phyloP scores from a whole-genome alignment of 2,797 vertebrate species.

The Trematomus bernacchii region DNA sequence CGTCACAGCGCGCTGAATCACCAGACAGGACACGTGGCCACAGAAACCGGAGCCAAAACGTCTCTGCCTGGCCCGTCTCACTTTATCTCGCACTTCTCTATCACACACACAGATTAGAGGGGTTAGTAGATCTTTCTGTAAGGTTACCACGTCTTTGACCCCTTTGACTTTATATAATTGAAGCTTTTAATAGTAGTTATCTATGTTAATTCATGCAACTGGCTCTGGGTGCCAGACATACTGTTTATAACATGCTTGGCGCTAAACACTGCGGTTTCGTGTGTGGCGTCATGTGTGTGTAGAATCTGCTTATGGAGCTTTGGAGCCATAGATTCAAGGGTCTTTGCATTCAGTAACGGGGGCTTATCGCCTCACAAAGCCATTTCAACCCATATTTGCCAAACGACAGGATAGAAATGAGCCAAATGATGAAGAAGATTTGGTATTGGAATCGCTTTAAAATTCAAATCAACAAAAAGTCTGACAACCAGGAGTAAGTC shows the following conservation, averaged over 20 bases:
- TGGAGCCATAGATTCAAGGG: background rate
- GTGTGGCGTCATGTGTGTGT: background rate
- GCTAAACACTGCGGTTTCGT: background rate
- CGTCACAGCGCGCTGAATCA: conserved; percentile 76
- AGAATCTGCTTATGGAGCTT: conserved; percentile 1
- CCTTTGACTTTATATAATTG: background rate
- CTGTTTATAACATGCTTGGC: background rate
- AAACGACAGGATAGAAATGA: background rate
- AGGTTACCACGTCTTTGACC: background rate
- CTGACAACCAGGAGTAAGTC: background rate
- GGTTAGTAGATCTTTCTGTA: background rate
- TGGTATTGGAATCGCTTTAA: background rate
- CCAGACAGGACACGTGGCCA: conserved; percentile 77
- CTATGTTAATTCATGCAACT: background rate
- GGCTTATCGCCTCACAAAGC: background rate
- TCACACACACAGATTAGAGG: background rate
- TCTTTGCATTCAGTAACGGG: background rate
- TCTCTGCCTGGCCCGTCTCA: conserved; percentile 28
- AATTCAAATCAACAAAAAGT: background rate
- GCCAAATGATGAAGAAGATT: background rate
- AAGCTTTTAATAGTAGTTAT: background rate
- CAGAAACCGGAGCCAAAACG: conserved; percentile 45
- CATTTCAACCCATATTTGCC: background rate
- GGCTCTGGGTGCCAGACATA: background rate
- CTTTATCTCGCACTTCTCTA: conserved; percentile 17